Percentiles rank a stretch among this genome's conserved stretches.
These are phyloP conservation scores for Halichoerus grypus DNA, from an alignment of 2,113 vertebrate genomes.

Conservation along the genomic window DNA sequence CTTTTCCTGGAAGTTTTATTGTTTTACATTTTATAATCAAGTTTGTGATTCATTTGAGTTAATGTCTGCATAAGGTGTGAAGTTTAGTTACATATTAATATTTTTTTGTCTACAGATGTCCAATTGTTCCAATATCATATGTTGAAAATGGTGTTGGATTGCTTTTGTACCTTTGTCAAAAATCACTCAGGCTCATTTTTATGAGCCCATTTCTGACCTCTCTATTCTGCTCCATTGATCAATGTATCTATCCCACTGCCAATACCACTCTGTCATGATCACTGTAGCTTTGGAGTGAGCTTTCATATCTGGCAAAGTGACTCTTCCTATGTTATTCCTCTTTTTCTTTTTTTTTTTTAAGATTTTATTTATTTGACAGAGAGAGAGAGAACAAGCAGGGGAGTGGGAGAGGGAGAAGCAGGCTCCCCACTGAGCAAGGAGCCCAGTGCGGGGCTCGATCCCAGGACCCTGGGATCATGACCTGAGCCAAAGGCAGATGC, in stretches of 20 bases:
- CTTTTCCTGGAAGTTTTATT: neutral
- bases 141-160: neutral
- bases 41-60: neutral
- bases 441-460: too few species aligned
- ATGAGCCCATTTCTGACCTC: neutral
- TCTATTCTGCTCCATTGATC: neutral
- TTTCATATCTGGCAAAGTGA: neutral
- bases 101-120: neutral
- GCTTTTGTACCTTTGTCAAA: conserved; percentile 3
- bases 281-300: neutral
- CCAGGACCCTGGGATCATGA: too few species aligned
- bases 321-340: neutral
- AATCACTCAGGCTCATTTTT: neutral
- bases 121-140: neutral
- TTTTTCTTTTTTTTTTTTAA: neutral
- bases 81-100: neutral
- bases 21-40: neutral
- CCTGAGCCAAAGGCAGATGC: too few species aligned
- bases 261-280: neutral
- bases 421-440: too few species aligned
- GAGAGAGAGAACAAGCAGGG: too few species aligned
- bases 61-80: neutral
- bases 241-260: neutral
- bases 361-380: too few species aligned
- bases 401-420: too few species aligned